Evolutionary conservation across 2,888 invertebrate genomes (phyloP), one percentile per base, ranked within the genome.

Genomic region (Alitta virens): DNA sequence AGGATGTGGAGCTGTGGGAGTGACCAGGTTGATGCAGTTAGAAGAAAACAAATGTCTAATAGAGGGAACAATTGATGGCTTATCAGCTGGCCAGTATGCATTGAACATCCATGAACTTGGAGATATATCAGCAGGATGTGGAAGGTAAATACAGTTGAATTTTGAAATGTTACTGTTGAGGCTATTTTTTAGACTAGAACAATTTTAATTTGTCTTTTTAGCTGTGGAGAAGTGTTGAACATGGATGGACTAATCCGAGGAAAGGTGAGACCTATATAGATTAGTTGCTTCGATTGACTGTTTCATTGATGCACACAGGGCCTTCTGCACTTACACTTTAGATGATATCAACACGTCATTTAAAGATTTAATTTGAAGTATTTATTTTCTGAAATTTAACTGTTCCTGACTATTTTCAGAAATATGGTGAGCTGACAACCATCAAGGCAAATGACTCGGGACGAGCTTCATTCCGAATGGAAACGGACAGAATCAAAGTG

Each of bases 41-140:
- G 75, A 82, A 67, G 83, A 85, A 18, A 79, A 85, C 49, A 83
- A 82, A 3, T 88, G 90, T 56, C 85, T 94, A 0, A 86, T 92
- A 1, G 94, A 94, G 76, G 94, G 94, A 0, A 90, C 90, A 1
- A 83, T 94, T 1, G 93, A 94, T 82, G 91, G 92, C 0, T 83
- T 94, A 51, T 86, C 86, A 38, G 46, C 46, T 9, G 90, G 90
- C 68, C 83, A 42, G 16, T 86, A 88, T 76, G 84, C 84, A 2
- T 76, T 89, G 49, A 85, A 85, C 68, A 83, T 91, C 46, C 89
- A 90, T 74, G 89, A 91, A 80, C 87, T 86, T 76, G 91, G 91
- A 0, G 91, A 91, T 81, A 82, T 91, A 55, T 89, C 90, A 1
- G 71, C 84, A 71, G 89, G 88, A 66, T 86, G 86, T 76, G 75